A percentile compares a stretch with the other conserved stretches of the same genome.
Evolutionary conservation across 2,113 vertebrate genomes (phyloP).

Genomic region (Casuarius casuarius): DNA sequence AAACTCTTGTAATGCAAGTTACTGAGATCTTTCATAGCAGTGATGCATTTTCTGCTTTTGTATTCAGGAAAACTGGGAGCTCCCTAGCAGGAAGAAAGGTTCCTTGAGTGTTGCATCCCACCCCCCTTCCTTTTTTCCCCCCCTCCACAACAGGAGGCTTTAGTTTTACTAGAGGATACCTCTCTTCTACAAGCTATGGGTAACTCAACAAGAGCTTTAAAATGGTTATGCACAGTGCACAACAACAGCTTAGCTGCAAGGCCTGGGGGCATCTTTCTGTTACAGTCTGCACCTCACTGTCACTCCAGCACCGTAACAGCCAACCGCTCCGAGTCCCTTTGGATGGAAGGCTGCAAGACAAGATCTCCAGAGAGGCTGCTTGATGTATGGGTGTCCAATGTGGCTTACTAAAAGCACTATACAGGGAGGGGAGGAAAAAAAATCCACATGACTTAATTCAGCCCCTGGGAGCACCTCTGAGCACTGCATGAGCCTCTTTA

Average conservation of each 20-base stretch:
- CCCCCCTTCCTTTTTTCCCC: neutral
- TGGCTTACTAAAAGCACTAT: neutral
- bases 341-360: neutral
- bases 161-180: neutral
- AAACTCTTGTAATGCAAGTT: neutral
- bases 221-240: neutral
- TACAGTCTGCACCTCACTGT: neutral
- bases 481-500: neutral
- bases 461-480: neutral
- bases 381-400: accelerated
- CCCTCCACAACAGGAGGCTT: neutral
- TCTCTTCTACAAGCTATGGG: neutral
- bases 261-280: neutral
- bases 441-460: neutral
- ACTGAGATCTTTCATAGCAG: neutral
- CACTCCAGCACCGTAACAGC: neutral
- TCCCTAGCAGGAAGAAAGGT: neutral
- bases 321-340: neutral
- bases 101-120: neutral
- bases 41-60: neutral
- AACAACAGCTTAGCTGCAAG: neutral
- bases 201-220: neutral
- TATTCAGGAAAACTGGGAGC: neutral
- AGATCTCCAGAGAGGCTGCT: neutral
- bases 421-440: too few species aligned